phyloP scores from a whole-genome alignment of 2,113 vertebrate genomes.

The Saguinus imperator region DNA sequence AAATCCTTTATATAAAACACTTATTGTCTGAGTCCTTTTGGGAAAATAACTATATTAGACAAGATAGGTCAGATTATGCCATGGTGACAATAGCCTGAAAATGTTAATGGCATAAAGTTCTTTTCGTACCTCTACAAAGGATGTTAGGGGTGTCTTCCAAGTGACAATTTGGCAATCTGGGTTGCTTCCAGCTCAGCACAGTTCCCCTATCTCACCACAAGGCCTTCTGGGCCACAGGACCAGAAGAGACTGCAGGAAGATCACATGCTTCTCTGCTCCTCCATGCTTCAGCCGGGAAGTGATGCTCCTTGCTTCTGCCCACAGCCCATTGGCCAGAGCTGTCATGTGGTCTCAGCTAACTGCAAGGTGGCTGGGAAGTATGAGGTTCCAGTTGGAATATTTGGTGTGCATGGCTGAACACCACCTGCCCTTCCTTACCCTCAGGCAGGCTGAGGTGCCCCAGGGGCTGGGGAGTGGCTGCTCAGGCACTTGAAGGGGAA shows the following conservation, averaged over 20 bases:
- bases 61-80: background rate
- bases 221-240: rapidly evolving
- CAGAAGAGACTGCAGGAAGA: rapidly evolving
- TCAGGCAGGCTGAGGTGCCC: background rate
- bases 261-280: background rate
- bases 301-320: background rate
- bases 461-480: too few relatives aligned
- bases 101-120: background rate
- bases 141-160: background rate
- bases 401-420: background rate
- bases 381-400: background rate
- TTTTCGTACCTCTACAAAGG: background rate
- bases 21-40: background rate
- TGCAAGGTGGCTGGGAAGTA: background rate
- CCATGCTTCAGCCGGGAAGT: background rate
- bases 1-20: background rate
- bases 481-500: background rate
- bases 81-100: background rate
- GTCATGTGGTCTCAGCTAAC: background rate
- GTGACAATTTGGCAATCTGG: rapidly evolving
- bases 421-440: background rate
- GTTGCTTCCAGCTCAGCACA: background rate
- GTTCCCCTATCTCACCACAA: background rate
- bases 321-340: background rate
- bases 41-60: background rate